A percentile compares a stretch with the other conserved stretches of the same genome.
Conservation (phyloP, 2,797 vertebrate genomes). For the Babyrousa celebensis region DNA sequence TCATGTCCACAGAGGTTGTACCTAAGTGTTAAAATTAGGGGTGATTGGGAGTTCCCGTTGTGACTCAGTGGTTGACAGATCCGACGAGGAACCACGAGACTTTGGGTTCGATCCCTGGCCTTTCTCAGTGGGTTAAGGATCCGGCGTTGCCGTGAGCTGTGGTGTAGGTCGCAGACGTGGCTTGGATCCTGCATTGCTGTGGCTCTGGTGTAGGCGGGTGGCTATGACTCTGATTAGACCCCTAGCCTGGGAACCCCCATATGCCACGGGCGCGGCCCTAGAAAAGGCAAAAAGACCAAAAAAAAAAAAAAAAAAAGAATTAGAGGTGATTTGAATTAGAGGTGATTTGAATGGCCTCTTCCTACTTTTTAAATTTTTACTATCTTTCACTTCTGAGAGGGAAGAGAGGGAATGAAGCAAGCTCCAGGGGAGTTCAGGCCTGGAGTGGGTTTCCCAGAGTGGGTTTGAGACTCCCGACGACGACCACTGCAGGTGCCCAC, state of each 20-base stretch:
- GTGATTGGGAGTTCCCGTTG: neutral
- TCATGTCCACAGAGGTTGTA: neutral
- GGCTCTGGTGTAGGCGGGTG: too few relatives aligned
- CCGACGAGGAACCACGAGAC: too few relatives aligned
- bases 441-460: neutral
- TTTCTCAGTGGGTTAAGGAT: too few relatives aligned
- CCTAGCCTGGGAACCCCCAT: too few relatives aligned
- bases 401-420: neutral
- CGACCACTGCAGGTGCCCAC: accelerated
- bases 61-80: too few relatives aligned
- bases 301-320: neutral
- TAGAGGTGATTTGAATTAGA: neutral
- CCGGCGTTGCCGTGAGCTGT: too few relatives aligned
- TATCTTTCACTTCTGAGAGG: neutral
- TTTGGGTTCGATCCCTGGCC: too few relatives aligned
- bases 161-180: too few relatives aligned
- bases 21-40: neutral
- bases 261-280: too few relatives aligned
- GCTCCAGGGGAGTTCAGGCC: neutral
- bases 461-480: neutral
- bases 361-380: neutral
- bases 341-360: neutral
- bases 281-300: too few relatives aligned
- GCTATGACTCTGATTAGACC: too few relatives aligned
- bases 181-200: too few relatives aligned